These are phyloP conservation scores for Echinarachnius parma DNA, from an alignment of 53 echinoderm and acorn worm species.

Conservation along the genomic window DNA sequence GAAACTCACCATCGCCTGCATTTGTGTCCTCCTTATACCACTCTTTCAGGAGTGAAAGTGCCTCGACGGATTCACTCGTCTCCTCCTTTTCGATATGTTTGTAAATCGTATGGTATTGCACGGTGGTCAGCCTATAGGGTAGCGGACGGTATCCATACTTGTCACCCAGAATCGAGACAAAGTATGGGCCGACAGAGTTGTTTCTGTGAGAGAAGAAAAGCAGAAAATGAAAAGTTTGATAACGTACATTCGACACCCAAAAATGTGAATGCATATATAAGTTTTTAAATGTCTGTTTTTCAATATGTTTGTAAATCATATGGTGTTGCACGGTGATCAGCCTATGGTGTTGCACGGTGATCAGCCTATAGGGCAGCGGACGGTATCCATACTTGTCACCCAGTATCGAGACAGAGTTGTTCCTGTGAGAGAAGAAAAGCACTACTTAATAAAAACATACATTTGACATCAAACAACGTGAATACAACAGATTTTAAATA, in stretches of 20 bases:
- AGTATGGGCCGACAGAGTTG: conserved; percentile 79
- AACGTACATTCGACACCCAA: too few relatives aligned
- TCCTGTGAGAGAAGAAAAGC: conserved; percentile 34
- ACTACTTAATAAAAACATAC: too few relatives aligned
- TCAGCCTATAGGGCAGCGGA: conserved; percentile 65
- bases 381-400: conserved; percentile 86
- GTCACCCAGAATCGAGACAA: conserved; percentile 82
- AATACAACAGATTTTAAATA: too few relatives aligned
- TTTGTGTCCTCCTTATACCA: conserved; percentile 77
- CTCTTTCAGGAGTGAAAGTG: conserved; percentile 53
- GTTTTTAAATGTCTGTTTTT: too few relatives aligned
- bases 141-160: conserved; percentile 84
- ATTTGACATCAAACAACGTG: too few relatives aligned
- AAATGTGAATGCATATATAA: too few relatives aligned
- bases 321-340: too few relatives aligned
- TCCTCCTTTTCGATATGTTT: conserved; percentile 47
- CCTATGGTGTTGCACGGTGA: background rate
- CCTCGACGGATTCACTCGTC: conserved; percentile 54
- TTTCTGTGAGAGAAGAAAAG: conserved; percentile 41
- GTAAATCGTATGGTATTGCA: conserved; percentile 39
- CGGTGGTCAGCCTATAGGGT: conserved; percentile 55
- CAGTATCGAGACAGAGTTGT: conserved; percentile 70
- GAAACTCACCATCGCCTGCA: conserved; percentile 34
- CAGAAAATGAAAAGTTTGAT: too few relatives aligned
- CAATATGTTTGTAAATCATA: conserved; percentile 31